These are phyloP conservation scores for Parazoanthus atlanticus DNA, from an alignment of 92 coral and sea anemone species.

Conservation along the genomic window DNA sequence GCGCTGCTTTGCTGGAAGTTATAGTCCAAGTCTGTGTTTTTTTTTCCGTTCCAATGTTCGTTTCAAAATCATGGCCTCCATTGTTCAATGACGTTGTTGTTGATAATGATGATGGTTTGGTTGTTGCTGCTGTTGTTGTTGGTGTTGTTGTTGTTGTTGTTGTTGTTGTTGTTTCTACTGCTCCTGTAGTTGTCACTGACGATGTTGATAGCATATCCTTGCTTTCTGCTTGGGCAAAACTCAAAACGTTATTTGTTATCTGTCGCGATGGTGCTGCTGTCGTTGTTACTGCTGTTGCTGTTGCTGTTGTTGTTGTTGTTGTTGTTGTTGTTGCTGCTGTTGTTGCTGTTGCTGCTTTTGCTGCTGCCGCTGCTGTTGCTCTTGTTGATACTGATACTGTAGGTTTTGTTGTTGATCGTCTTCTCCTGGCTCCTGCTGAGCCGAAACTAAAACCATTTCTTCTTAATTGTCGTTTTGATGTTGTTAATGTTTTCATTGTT, in stretches of 20 bases:
- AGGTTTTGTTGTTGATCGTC: fast-evolving
- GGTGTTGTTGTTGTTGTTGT: background rate
- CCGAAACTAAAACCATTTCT: background rate
- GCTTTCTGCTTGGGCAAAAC: too few species aligned
- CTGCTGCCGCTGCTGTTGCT: background rate
- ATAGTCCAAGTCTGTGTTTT: background rate
- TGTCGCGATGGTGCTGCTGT: background rate
- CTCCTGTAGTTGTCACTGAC: background rate
- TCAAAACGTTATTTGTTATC: too few species aligned
- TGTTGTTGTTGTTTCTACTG: too few species aligned
- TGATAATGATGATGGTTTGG: background rate
- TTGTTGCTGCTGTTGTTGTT: too few species aligned
- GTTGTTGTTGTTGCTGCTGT: too few species aligned
- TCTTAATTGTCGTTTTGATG: background rate
- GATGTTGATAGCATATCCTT: background rate
- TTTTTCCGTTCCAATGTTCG: background rate
- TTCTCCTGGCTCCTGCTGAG: too few species aligned
- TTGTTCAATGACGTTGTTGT: background rate
- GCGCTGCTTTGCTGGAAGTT: background rate
- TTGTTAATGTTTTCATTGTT: background rate
- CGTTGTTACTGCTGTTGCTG: background rate
- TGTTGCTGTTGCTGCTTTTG: too few species aligned
- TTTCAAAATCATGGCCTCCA: background rate
- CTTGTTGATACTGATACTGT: background rate
- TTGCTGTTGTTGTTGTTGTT: too few species aligned